Percentiles rank a stretch among this genome's conserved stretches.
phyloP scores from a whole-genome alignment of 2,113 vertebrate genomes.

The Phylloscopus whistleri region DNA sequence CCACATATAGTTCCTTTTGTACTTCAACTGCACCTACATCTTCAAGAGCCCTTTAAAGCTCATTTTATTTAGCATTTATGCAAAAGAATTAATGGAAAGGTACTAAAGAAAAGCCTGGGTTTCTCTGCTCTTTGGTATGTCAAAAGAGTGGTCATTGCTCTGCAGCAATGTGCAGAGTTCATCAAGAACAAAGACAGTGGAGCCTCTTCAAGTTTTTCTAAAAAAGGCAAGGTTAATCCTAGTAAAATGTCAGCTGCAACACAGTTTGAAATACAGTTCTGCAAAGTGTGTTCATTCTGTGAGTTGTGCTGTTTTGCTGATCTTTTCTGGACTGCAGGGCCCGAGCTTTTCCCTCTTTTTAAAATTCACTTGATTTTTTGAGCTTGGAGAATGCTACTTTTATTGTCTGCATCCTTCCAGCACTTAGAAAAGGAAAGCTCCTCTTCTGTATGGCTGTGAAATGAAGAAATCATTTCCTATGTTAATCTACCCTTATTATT shows the following conservation, averaged over 20 bases:
- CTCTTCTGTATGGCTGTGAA: background rate
- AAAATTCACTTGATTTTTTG: background rate
- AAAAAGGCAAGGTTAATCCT: background rate
- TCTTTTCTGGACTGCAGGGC: background rate
- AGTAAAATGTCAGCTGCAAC: background rate
- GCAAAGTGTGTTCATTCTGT: background rate
- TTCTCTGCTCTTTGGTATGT: background rate
- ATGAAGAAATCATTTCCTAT: background rate
- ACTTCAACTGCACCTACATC: background rate
- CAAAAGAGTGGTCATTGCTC: background rate
- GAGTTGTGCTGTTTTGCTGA: background rate
- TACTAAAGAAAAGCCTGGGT: background rate
- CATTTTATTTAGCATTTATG: background rate
- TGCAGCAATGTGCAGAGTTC: background rate
- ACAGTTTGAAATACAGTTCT: background rate
- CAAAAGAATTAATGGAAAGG: background rate
- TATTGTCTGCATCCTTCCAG: background rate
- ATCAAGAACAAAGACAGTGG: background rate
- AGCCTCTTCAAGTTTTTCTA: background rate
- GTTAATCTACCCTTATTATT: background rate
- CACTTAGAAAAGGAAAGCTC: background rate
- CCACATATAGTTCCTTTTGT: background rate
- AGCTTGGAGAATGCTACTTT: background rate
- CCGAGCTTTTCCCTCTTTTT: background rate
- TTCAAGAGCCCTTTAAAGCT: background rate